Evolutionary conservation across 2,113 vertebrate genomes (phyloP).

Genomic region (Nyctibius bracteatus): DNA sequence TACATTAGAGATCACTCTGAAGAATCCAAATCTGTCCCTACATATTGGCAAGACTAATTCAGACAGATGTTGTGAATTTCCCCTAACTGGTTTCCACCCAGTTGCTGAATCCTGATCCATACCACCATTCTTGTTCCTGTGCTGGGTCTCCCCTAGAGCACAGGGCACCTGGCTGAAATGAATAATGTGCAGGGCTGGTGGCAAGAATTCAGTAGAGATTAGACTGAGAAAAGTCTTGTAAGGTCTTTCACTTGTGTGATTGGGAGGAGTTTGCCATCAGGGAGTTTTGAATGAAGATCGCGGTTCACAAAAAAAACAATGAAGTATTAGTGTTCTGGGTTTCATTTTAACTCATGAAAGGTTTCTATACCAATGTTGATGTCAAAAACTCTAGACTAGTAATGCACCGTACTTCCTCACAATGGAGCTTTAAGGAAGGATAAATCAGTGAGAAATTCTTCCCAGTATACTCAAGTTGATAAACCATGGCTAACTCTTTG

Average conservation of each 20-base stretch:
- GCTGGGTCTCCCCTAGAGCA: not conserved
- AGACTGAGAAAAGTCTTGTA: not conserved
- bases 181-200: not conserved
- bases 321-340: not conserved
- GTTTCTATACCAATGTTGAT: not conserved
- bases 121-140: not conserved
- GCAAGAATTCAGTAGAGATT: not conserved
- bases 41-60: not conserved
- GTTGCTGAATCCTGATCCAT: not conserved
- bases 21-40: not conserved
- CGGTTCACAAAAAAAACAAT: not conserved
- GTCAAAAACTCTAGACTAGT: not conserved
- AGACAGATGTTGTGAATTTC: not conserved
- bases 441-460: not conserved
- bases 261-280: not conserved
- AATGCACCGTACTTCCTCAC: not conserved
- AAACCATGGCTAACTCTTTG: not conserved
- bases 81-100: not conserved
- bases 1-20: not conserved
- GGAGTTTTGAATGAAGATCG: not conserved
- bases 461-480: not conserved
- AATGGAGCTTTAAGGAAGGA: not conserved
- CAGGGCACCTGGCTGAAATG: not conserved
- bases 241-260: not conserved
- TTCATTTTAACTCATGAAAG: not conserved